A percentile compares a stretch with the other conserved stretches of the same genome.
Conservation (phyloP, 2,113 vertebrate genomes). For the Pteruthius melanotis region DNA sequence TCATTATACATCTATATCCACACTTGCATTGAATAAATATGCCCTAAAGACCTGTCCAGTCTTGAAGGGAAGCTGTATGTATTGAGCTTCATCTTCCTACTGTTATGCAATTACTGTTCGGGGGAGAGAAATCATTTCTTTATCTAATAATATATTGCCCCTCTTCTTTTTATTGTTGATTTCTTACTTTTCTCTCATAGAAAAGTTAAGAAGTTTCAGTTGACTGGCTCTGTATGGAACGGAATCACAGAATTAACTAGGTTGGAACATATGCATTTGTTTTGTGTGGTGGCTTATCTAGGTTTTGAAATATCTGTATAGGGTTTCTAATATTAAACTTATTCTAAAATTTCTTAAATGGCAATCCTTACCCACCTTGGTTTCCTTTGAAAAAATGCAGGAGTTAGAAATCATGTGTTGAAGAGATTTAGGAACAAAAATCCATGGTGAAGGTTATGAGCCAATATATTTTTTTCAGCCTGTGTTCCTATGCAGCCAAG, state of each 20-base stretch:
- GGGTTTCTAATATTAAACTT: background rate
- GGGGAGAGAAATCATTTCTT: background rate
- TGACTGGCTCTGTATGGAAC: background rate
- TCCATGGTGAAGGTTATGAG: background rate
- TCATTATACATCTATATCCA: background rate
- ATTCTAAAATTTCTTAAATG: background rate
- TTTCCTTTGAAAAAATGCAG: background rate
- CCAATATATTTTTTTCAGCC: background rate
- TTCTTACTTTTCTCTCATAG: background rate
- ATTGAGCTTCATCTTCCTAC: background rate
- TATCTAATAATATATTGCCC: background rate
- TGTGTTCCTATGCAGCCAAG: background rate
- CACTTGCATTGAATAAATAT: background rate
- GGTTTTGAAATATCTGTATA: background rate
- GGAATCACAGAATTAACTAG: background rate
- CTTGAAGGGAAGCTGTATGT: background rate
- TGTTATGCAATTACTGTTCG: background rate
- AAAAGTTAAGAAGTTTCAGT: background rate
- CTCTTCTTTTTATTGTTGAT: background rate
- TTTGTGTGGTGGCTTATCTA: background rate
- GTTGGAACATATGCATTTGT: background rate
- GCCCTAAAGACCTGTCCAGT: background rate
- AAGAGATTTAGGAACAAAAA: background rate
- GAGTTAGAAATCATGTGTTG: background rate
- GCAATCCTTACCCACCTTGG: fast-evolving